Base-by-base conservation (phyloP, 2,888 invertebrate species). In the Criorhina ranunculi region DNA sequence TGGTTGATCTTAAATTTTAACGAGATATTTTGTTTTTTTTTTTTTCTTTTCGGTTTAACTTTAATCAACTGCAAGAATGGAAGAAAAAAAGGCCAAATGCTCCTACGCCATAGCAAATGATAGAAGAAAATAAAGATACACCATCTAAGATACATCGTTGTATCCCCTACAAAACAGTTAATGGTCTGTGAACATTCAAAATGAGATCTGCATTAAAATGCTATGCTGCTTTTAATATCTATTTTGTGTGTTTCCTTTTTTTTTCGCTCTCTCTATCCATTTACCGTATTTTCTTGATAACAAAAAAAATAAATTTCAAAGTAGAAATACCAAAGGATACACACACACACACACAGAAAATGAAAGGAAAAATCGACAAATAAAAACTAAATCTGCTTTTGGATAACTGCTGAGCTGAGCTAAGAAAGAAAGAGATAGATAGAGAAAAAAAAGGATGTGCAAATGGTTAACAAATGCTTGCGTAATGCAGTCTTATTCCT, bases 131-230 rank as follows among this genome's bases (percentile, higher is more conserved):
- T 12, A 57, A 72, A 73, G 19, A 79, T 49, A 33, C 49, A 64
- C 53, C 49, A 49, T 79, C 75, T 57, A 51, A 35, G 55, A 67
- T 75, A 69, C 73, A 78, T 83, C 66, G 37, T 67, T 67, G 73
- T 57, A 62, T 62, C 37, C 15, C 51, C 55, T 57, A 75, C 83
- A 86, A 86, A 76, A 75, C 66, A 81, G 80, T 86, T 86, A 86
- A 86, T 86, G 85, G 85, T 60, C 80, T 86, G 85, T 86, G 80
- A 86, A 86, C 85, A 80, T 81, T 86, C 83, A 85, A 85, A 85
- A 79, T 75, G 79, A 75, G 79, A 85, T 85, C 79, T 85, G 79
- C 73, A 80, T 85, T 85, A 85, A 85, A 85, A 85, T 62, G 83
- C 69, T 85, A 4, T 24, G 62, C 75, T 85, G 75, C 79, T 85